Percentiles rank a stretch among this genome's conserved stretches.
Conservation (phyloP, 2,113 vertebrate genomes). For the Planiliza haematocheilus region DNA sequence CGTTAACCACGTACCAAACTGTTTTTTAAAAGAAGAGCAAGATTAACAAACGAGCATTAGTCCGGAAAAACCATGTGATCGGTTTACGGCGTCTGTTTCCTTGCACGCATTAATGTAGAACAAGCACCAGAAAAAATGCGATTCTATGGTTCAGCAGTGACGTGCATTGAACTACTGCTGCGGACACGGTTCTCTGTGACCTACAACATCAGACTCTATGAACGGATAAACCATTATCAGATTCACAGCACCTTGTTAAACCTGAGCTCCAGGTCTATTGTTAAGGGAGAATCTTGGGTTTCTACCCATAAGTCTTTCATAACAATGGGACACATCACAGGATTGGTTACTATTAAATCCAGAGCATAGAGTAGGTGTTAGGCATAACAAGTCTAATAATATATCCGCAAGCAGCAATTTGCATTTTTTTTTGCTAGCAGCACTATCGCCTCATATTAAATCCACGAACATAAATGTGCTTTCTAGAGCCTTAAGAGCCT, state of each 20-base stretch:
- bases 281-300: neutral
- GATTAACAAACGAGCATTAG: neutral
- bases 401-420: neutral
- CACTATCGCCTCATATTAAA: neutral
- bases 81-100: constrained; percentile 16
- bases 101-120: constrained; percentile 8
- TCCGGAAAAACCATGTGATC: neutral
- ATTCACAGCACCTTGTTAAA: neutral
- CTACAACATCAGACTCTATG: constrained; percentile 20
- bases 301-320: neutral
- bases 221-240: constrained; percentile 13
- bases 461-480: no score
- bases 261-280: neutral
- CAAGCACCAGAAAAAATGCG: constrained; percentile 7
- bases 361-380: neutral
- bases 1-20: neutral
- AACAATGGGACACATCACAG: neutral
- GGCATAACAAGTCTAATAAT: neutral
- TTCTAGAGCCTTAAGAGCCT: no score
- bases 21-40: neutral
- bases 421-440: neutral
- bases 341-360: neutral
- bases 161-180: constrained; percentile 14
- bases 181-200: constrained; percentile 31
- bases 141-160: constrained; percentile 28